These are phyloP conservation scores for Ctenopoma kingsleyae DNA, from an alignment of 2,797 vertebrate species.

Conservation along the genomic window DNA sequence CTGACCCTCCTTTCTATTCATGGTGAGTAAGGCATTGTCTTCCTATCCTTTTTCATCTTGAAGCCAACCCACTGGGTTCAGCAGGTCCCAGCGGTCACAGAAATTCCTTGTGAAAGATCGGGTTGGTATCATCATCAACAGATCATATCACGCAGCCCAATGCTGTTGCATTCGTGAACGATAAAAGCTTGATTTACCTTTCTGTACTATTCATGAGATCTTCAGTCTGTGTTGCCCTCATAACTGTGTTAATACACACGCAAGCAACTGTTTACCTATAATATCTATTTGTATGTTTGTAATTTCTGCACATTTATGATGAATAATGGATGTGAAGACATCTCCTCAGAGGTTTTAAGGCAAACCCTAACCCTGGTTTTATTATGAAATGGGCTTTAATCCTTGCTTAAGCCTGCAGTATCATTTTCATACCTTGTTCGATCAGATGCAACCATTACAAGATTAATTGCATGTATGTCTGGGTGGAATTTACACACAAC, in stretches of 20 bases:
- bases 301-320: constrained; percentile 47
- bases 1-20: constrained; percentile 7
- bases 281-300: constrained; percentile 34
- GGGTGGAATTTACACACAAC: constrained; percentile 18
- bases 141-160: constrained; percentile 52
- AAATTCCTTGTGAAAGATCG: constrained; percentile 43
- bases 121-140: constrained; percentile 48
- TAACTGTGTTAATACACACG: constrained; percentile 59
- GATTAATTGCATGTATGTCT: constrained; percentile 38
- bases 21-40: constrained; percentile 22
- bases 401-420: constrained; percentile 39
- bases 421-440: constrained; percentile 33
- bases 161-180: constrained; percentile 47
- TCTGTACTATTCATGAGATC: constrained; percentile 63
- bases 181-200: constrained; percentile 60
- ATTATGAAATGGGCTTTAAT: constrained; percentile 62
- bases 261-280: constrained; percentile 41
- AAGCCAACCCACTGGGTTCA: constrained; percentile 14
- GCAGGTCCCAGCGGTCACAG: constrained; percentile 14
- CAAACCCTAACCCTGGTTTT: constrained; percentile 60
- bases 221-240: constrained; percentile 32
- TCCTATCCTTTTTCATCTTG: constrained; percentile 9
- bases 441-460: constrained; percentile 38
- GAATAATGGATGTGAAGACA: constrained; percentile 70
- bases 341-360: constrained; percentile 49